Base-by-base conservation (phyloP, 2,113 vertebrate genomes). In the Gopherus flavomarginatus region DNA sequence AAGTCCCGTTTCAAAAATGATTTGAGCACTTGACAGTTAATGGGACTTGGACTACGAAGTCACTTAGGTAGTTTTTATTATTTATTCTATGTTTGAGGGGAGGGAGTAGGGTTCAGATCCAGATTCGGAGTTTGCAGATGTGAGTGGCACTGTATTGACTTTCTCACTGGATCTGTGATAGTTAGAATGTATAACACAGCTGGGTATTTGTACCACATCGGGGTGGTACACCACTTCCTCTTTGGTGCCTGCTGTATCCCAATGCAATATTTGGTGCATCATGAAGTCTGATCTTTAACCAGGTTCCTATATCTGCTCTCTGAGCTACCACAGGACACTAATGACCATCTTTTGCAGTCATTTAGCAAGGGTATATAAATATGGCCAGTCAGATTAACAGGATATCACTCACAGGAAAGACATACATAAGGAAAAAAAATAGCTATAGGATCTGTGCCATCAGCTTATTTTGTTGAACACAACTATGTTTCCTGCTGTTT, bases 241-340 rank as follows among this genome's bases (percentile, higher is more conserved):
- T 78, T 29, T 26, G 38, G 13, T 47, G 77, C 84, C 83, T 72
- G 88, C 78, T 50, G 44, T 80, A 84, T n/a, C 87, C 62, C 52
- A 27, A 13, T 69, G 83, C 52, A 87, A 21, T 87, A 89, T 82
- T 87, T 94, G 69, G 13, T 78, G 35, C 84, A 89, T 14, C 90
- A 35, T 53, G 81, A 92, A 38, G 80, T 49, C 19, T 57, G 85
- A 62, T 88, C 52, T 8, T 88, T 62, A 90, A 88, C 44, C 29
- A 91, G 4, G 4, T 90, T 87, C 5, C 5, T 72, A 82, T 35
- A 72, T 8, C 12, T 75, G 29, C 53, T 65, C 35, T 57, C n/a
- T 14, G 2, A 84, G 3, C 21, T 44, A 79, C 17, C 17, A 21
- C 27, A 87, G 26, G 17, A 82, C 14, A 92, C 78, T 92, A 86